These are phyloP conservation scores for Pycnomerus fuliginosus DNA, from an alignment of 2,888 invertebrate genomes.

Conservation along the genomic window DNA sequence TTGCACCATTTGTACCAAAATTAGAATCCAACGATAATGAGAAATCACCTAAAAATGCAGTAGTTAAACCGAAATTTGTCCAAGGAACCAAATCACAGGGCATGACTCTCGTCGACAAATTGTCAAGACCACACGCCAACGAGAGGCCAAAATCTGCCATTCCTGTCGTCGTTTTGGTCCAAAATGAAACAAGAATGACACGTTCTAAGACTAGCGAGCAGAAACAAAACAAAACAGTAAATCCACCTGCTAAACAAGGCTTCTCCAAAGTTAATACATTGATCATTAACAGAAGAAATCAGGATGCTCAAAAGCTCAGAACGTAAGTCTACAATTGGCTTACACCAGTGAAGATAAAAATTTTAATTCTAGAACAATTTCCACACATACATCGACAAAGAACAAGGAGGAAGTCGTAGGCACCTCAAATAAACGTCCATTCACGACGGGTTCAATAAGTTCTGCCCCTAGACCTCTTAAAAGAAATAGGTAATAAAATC, in stretches of 20 bases:
- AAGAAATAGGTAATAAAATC: conserved; percentile 8
- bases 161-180: not conserved
- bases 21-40: not conserved
- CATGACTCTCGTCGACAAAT: conserved; percentile 13
- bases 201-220: not conserved
- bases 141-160: conserved; percentile 7
- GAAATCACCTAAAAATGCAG: too few species aligned
- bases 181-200: conserved; percentile 4
- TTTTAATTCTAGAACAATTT: conserved; percentile 1
- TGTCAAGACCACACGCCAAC: conserved; percentile 8
- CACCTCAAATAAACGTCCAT: conserved; percentile 3
- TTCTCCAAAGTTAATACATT: conserved; percentile 3
- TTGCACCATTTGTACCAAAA: conserved; percentile 5
- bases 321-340: too few species aligned
- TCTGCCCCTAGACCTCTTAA: conserved; percentile 1
- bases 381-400: conserved; percentile 1
- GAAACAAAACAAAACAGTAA: not conserved
- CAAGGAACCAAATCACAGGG: conserved; percentile 12
- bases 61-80: conserved; percentile 14
- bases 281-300: conserved; percentile 3
- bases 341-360: too few species aligned
- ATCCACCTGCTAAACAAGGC: conserved; percentile 1
- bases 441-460: conserved; percentile 5
- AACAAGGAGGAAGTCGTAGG: conserved; percentile 2
- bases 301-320: too few species aligned